Conservation (phyloP, 2,797 vertebrate species). For the Lepidocolaptes lacrymiger region DNA sequence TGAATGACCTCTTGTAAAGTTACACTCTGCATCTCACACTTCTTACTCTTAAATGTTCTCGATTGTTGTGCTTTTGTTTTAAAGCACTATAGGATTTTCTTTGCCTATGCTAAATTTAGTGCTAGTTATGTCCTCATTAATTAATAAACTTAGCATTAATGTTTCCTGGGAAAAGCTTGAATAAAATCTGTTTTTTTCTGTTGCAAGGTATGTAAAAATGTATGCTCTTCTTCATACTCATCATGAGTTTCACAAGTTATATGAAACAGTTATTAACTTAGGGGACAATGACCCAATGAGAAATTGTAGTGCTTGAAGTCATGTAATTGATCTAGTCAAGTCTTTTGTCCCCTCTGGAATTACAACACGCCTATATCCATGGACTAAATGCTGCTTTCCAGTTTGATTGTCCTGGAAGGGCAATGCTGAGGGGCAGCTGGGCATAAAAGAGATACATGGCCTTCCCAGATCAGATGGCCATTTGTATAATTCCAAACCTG, state of each 20-base stretch:
- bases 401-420: background rate
- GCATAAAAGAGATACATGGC: background rate
- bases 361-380: background rate
- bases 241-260: background rate
- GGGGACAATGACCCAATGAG: background rate
- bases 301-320: background rate
- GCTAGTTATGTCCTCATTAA: background rate
- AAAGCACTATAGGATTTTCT: background rate
- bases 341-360: background rate
- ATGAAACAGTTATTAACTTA: background rate
- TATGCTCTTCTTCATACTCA: background rate
- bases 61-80: background rate
- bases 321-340: background rate
- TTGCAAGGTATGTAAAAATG: background rate
- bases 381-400: background rate
- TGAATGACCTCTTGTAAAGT: slow-evolving; percentile 11
- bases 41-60: background rate
- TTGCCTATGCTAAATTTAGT: background rate
- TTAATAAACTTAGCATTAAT: background rate
- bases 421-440: background rate
- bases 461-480: background rate
- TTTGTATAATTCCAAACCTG: background rate
- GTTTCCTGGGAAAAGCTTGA: background rate
- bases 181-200: background rate
- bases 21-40: background rate